Conservation (phyloP, 64 coral and sea anemone genomes). For the Montipora sp. region DNA sequence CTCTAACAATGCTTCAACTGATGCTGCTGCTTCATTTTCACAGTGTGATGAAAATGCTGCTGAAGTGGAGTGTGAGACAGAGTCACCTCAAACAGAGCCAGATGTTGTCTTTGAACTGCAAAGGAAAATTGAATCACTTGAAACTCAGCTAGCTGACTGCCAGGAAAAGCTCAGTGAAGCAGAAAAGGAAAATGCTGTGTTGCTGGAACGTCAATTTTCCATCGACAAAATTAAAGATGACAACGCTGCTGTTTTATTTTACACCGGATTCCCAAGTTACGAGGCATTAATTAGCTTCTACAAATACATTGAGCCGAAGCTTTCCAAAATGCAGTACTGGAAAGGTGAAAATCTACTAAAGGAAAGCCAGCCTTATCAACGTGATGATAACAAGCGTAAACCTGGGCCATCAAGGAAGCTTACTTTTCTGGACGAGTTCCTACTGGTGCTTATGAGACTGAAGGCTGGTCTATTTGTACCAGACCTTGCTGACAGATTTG, state of each 20-base stretch:
- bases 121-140: neutral
- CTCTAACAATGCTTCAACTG: too few species aligned
- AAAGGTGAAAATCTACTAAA: neutral
- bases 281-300: neutral
- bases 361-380: neutral
- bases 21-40: neutral
- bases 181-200: neutral
- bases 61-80: neutral
- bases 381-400: neutral
- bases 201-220: too few species aligned
- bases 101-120: neutral
- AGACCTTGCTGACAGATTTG: neutral
- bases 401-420: neutral
- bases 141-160: slow-evolving; percentile 17
- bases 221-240: too few species aligned
- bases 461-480: neutral
- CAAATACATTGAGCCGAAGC: neutral
- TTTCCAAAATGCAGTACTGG: neutral
- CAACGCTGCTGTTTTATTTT: too few species aligned
- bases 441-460: neutral
- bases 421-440: neutral
- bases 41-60: neutral
- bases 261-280: neutral
- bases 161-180: slow-evolving; percentile 9
- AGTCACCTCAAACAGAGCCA: neutral